Base-by-base conservation (phyloP, 2,113 vertebrate species). In the Tiliqua scincoides region DNA sequence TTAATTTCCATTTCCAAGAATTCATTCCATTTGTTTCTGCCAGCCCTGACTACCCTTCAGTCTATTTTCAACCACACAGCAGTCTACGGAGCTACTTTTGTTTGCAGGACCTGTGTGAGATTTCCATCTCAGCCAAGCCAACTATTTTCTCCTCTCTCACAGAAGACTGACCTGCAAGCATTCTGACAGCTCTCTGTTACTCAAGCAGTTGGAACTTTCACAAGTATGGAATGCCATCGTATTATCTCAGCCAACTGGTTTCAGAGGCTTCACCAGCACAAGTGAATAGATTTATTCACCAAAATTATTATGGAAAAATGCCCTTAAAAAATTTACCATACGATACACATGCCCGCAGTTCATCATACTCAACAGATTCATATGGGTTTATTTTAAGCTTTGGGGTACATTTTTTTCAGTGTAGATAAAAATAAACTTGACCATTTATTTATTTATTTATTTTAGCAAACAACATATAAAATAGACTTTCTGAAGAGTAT, bases 401-500 rank as follows among this genome's bases (percentile, higher is more conserved):
- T 85, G 5, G 81, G 35, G 17, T 61, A 72, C 59, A 37, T 32
- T 18, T 12, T 57, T 43, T 37, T 30, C 68, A 82, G 7, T 72
- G 21, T 59, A 6, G 61, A 40, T 25, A 20, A 40, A 62, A 79
- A 21, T 54, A 75, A n/a, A 17, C 11, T 54, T 54, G 15, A 17
- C 17, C n/a, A 23, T 78, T 37, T 78, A 59, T 37, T 21, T 30
- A 23, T 78, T 37, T 78, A 59, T 37, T 21, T 30, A 30, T 74
- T 62, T 9, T 61, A 79, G 21, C 7, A 65, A 86, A n/a, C 20
- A 63, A 59, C 48, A 57, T 87, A 20, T 82, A 86, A 86, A 82
- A 11, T 7, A 40, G 1, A 23, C 43, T 20, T 79, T 85, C 40
- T 86, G 61, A 81, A 91, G 68, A 88, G 67, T 70, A 88, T 81